phyloP scores from a whole-genome alignment of 2,888 invertebrate species.

The Tineola bisselliella region DNA sequence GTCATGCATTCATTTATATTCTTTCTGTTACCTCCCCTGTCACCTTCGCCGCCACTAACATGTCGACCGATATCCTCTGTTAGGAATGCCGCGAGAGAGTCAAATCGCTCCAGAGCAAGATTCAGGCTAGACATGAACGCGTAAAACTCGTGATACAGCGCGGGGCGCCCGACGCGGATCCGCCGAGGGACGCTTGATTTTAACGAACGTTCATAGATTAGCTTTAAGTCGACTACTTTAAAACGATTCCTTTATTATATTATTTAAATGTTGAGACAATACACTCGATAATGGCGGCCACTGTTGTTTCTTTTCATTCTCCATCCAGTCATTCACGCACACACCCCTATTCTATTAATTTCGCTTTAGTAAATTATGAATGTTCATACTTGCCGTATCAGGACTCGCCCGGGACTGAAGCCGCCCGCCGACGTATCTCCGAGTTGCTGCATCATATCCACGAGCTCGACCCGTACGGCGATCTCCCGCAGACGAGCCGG shows the following conservation, averaged over 20 bases:
- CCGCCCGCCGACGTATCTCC: constrained; percentile 76
- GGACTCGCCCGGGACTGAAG: constrained; percentile 72
- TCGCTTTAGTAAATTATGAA: constrained; percentile 55
- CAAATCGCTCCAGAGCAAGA: constrained; percentile 87
- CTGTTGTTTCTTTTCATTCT: constrained; percentile 51
- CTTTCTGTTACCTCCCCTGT: constrained; percentile 45
- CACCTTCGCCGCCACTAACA: constrained; percentile 40
- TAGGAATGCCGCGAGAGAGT: constrained; percentile 88
- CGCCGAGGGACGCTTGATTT: constrained; percentile 72
- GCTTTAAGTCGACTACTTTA: constrained; percentile 41
- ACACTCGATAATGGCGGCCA: constrained; percentile 51
- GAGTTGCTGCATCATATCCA: constrained; percentile 76
- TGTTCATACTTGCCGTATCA: constrained; percentile 71
- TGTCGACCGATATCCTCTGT: constrained; percentile 54
- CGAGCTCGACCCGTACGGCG: constrained; percentile 79
- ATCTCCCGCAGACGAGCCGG: constrained; percentile 58
- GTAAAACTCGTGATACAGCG: constrained; percentile 88
- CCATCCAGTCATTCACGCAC: constrained; percentile 18
- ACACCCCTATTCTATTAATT: constrained; percentile 23
- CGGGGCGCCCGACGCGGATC: constrained; percentile 84
- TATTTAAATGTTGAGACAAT: constrained; percentile 39
- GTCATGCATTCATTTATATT: constrained; percentile 42
- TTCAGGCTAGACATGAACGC: constrained; percentile 87
- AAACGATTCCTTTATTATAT: constrained; percentile 44
- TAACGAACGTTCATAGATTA: constrained; percentile 25